Evolutionary conservation across 1,140 invertebrate genomes (phyloP), one percentile per base, ranked within the genome.

Genomic region (Achatina immaculata): DNA sequence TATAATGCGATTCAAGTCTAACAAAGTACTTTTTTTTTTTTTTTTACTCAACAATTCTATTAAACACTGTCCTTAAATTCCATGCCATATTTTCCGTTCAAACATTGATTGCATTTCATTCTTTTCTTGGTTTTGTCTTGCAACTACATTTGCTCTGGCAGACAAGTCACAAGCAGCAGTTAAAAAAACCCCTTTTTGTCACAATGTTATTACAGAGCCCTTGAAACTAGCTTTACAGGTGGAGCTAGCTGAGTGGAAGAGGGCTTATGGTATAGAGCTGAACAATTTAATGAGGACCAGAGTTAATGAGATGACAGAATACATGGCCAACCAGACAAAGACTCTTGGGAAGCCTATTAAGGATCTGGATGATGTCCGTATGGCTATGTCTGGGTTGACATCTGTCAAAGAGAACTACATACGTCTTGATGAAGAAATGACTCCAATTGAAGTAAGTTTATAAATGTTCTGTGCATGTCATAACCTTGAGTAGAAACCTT

Each of bases 321-420:
- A 80, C 48, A 80, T 66, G 28, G 78, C 78, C 7, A 58, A 16
- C 68, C 66, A 80, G 58, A 34, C 66, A 34, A 80, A 80, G 40
- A 28, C 36, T 28, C 48, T 80, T 40, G 34, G 36, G 19, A 80
- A 80, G 36, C 78, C 78, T 19, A 38, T 80, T 48, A 80, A 80
- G 31, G 78, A 80, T 72, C 58, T 80, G 36, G 78, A 80, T 55
- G 78, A 80, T 66, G 78, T 80, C 21, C 55, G 78, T 24, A 31
- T 55, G 62, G 78, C 78, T 40, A 80, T 80, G 78, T 28, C n/a
- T n/a, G 40, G 62, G 34, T 40, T 80, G 1, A 28, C 66, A 0
- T 80, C 78, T 40, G 68, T 80, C 36, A 69, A 72, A 40, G 78
- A 80, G 0, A 80, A 80, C 68, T 80, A 80, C 78, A 80, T 80